Base-by-base conservation (phyloP, 2,113 vertebrate genomes). In the Prochilodus magdalenae region DNA sequence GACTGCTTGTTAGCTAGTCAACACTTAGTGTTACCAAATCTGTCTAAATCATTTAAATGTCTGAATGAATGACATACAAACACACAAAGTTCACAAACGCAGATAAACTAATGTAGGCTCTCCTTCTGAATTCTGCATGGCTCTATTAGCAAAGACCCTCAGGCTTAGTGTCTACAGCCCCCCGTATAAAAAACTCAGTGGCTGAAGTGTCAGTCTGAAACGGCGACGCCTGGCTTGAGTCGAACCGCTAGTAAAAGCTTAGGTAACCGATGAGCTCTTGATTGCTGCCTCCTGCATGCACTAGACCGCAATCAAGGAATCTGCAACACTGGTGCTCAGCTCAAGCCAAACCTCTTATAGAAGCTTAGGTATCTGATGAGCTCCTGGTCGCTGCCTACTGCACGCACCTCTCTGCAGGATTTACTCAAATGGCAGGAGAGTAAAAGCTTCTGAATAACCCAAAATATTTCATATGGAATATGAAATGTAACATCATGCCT, bases 181-280 rank as follows among this genome's bases (percentile, higher is more conserved):
- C 16, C 36, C 18, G 71, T 44, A 79, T 24, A 44, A 63, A 78
- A 44, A 75, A 36, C 36, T 10, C 51, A 75, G 80, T 73, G 83
- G 80, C 72, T 62, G 75, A 44, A 79, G 75, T 53, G 66, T 75
- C 44, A 40, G 53, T 47, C 14, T 81, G 53, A 44, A 75, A 65
- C n/a, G 24, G 36, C 24, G 36, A 22, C 15, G 65, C 30, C 22
- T n/a, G 33, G 53, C 55, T 62, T 27, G n/a, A n/a, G 44, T 79
- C 33, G 57, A 70, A 80, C 59, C 26, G 62, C 62, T 47, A 67
- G 69, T 6, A 71, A 6, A 75, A 33, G 53, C 53, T 44, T 57
- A 73, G 59, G 69, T 20, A 65, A 26, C 29, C 55, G 49, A 78
- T 49, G 22, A 26, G 29, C 15, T 63, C 57, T 51, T 65, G 36